These are phyloP conservation scores for Cottus gobio DNA, from an alignment of 2,113 vertebrate genomes.

Conservation along the genomic window DNA sequence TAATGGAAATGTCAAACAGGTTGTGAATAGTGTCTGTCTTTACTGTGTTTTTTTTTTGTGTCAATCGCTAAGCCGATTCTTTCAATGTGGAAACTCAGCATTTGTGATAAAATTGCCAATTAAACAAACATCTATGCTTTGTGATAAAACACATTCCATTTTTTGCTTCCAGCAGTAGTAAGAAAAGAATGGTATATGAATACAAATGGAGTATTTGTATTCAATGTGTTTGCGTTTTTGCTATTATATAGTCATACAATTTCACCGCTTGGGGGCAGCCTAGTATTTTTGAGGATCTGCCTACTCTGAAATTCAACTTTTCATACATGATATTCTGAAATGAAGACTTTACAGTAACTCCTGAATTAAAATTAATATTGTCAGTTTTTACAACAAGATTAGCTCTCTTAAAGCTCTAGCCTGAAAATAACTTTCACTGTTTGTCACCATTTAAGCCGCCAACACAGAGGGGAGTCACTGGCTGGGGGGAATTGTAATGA, in stretches of 20 bases:
- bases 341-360: background rate
- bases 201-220: background rate
- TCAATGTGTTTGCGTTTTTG: background rate
- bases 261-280: conserved; percentile 56
- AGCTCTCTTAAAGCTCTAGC: too few relatives aligned
- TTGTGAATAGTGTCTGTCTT: conserved; percentile 51
- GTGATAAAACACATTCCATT: conserved; percentile 3
- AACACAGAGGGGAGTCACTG: background rate
- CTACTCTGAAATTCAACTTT: background rate
- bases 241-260: background rate
- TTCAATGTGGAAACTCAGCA: conserved; percentile 23
- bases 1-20: conserved; percentile 34
- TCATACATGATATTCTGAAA: background rate
- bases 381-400: background rate
- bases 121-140: conserved; percentile 67
- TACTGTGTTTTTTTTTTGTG: conserved; percentile 26
- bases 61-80: conserved; percentile 15
- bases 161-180: background rate
- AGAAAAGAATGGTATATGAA: background rate
- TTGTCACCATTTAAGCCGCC: background rate
- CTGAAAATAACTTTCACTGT: background rate
- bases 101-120: conserved; percentile 48
- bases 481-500: conserved; percentile 25
- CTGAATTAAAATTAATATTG: background rate
- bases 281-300: conserved; percentile 11